Evolutionary conservation across 2,888 invertebrate genomes (phyloP), one percentile per base, ranked within the genome.

Genomic region (Cosmorhoe ocellata): DNA sequence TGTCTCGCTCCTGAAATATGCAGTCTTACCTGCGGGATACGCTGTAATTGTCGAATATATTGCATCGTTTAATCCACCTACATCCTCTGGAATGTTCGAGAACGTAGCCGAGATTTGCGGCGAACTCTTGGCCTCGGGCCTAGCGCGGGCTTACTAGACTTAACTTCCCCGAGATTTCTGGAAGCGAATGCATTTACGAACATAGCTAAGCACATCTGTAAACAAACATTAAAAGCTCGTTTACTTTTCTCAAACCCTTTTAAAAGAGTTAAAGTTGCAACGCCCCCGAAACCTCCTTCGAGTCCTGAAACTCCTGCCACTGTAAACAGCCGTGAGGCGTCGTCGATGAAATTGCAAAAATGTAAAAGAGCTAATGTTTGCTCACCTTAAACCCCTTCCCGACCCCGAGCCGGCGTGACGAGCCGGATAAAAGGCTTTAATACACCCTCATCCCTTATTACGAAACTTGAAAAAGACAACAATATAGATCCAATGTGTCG

Each of bases 401-500:
- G 79, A 84, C 86, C 89, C 87, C 82, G 80, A 80, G 67, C 79
- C 78, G 74, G 85, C 87, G 89, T 89, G 89, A 90, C 89, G 90
- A 90, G 88, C 87, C 82, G 89, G 89, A 89, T 90, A 89, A 90
- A 90, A 89, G 89, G 89, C 90, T 90, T 90, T 90, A 90, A 90
- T 90, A 90, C 89, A 90, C 89, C 89, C 90, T 89, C 89, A 89
- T 87, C 88, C 88, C 90, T 90, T 90, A 90, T 90, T 90, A 90
- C 89, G 85, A 88, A 89, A 90, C 89, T 90, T 90, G 90, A 90
- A 90, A 90, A 90, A 90, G 90, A 89, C 90, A 90, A 90, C 90
- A 89, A 88, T 90, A 89, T 87, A 88, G 88, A 88, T 84, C 82
- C 82, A 87, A 88, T 88, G 90, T 90, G 90, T 90, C 89, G 89